Base-by-base conservation (phyloP, 2,113 vertebrate genomes). In the Cynopterus brachyotis region DNA sequence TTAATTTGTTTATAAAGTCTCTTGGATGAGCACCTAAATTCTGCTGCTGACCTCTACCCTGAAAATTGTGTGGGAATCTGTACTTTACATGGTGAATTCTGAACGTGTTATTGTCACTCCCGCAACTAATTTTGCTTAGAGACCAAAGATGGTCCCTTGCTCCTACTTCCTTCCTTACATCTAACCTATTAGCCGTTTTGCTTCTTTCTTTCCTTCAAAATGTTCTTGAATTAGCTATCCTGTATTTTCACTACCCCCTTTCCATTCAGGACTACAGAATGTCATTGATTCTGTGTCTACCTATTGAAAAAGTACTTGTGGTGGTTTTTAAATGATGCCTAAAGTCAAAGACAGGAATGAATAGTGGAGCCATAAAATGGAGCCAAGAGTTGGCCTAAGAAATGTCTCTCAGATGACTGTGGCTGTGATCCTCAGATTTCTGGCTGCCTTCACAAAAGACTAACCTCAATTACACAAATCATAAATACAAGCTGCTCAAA, bases 51-150 rank as follows among this genome's bases (percentile, higher is more conserved):
- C 20, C 22, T 40, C 5, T 2, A 11, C 9, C 10, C 32, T 13
- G 0, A 16, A 78, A 12, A 17, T 15, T 45, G 10, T 45, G 10
- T 12, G 60, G 35, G 37, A 10, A 45, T 20, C 78, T 42, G 37
- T 16, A 20, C 2, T 55, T 62, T 19, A 4, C 9, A 1, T 53
- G 76, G 42, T 35, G 40, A 78, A 66, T 37, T 72, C 28, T 24
- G 22, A 69, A 30, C 28, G 1, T 16, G 1, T 6, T 11, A 50
- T 2, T 9, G 4, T 28, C 17, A 40, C 0, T 3, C n/a, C 42
- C 47, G 42, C 1, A 0, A 2, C 19, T 12, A 22, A 15, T 2
- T 6, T 37, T 55, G 57, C 26, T 53, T 57, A 47, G 37, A 88
- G 83, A 3, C 6, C 1, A 5, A 60, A 45, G 13, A 13, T 32